Percentiles rank a stretch among this genome's conserved stretches.
Evolutionary conservation across 92 coral and sea anemone genomes (phyloP).

Genomic region (Actinernus sp.): DNA sequence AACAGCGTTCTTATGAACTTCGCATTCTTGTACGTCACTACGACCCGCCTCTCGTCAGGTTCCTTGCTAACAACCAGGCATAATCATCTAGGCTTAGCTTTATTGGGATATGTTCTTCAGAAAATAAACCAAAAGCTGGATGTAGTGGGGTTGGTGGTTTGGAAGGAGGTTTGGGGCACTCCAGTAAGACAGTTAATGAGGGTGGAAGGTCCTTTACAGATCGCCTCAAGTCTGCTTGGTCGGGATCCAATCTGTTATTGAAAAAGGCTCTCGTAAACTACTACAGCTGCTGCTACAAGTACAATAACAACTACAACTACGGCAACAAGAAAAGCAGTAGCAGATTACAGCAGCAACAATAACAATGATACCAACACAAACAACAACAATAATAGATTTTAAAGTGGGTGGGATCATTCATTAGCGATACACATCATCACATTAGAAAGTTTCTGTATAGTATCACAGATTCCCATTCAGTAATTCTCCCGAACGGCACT

Average conservation of each 20-base stretch:
- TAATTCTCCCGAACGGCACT: too few relatives aligned
- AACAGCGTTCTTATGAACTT: too few relatives aligned
- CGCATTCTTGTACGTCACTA: too few relatives aligned
- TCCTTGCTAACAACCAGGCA: slow-evolving; percentile 40
- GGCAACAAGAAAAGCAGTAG: too few relatives aligned
- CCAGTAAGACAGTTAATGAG: slow-evolving; percentile 3
- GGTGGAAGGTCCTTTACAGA: not conserved
- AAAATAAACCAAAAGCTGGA: slow-evolving; percentile 16
- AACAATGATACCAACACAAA: too few relatives aligned
- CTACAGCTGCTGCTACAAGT: not conserved
- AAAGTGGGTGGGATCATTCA: too few relatives aligned
- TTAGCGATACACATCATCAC: too few relatives aligned
- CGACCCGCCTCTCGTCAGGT: slow-evolving; percentile 10
- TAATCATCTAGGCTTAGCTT: slow-evolving; percentile 20
- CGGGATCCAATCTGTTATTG: not conserved
- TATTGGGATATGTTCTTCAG: slow-evolving; percentile 37
- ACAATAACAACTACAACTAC: not conserved
- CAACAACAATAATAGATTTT: too few relatives aligned
- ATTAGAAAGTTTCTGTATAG: too few relatives aligned
- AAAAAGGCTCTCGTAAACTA: not conserved
- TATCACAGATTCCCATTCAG: too few relatives aligned
- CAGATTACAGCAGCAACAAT: too few relatives aligned
- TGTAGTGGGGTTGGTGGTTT: slow-evolving; percentile 18
- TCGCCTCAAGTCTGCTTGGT: not conserved
- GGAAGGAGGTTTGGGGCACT: slow-evolving; percentile 39